phyloP scores from a whole-genome alignment of 2,888 invertebrate genomes.

The Caenorhabditis sp. region DNA sequence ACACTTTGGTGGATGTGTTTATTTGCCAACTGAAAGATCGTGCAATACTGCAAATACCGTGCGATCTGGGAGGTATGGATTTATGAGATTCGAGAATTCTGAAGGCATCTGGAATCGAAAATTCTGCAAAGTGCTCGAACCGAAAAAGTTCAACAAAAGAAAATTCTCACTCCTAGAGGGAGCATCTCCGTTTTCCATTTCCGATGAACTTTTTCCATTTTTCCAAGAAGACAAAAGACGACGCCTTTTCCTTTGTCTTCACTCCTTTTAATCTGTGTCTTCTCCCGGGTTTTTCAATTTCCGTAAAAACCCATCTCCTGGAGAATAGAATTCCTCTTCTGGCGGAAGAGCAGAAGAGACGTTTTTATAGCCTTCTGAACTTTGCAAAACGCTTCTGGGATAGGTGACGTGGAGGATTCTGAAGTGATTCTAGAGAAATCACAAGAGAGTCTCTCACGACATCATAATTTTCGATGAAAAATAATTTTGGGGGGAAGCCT shows the following conservation, averaged over 20 bases:
- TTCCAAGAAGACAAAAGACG: slow-evolving; percentile 13
- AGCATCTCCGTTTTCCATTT: slow-evolving; percentile 27
- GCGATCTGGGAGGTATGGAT: slow-evolving; percentile 13
- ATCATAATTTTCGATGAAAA: slow-evolving; percentile 5
- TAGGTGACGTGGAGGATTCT: slow-evolving; percentile 2
- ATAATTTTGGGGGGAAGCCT: background rate
- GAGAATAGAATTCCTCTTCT: background rate
- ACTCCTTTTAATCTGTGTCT: slow-evolving; percentile 44
- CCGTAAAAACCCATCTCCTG: background rate
- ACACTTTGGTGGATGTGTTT: background rate
- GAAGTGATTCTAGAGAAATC: background rate
- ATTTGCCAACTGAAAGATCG: slow-evolving; percentile 36
- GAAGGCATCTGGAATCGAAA: slow-evolving; percentile 5
- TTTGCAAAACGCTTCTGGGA: background rate
- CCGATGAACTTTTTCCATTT: slow-evolving; percentile 49
- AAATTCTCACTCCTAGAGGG: background rate
- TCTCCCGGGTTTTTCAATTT: slow-evolving; percentile 33
- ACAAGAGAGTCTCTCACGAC: slow-evolving; percentile 1
- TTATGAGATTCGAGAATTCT: background rate
- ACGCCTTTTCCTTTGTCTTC: background rate
- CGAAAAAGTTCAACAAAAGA: background rate
- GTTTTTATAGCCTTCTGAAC: background rate
- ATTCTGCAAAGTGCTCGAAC: background rate
- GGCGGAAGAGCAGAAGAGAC: background rate
- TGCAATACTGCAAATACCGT: slow-evolving; percentile 51